Conservation (phyloP, 2,888 invertebrate genomes). For the Heliconius aoede region DNA sequence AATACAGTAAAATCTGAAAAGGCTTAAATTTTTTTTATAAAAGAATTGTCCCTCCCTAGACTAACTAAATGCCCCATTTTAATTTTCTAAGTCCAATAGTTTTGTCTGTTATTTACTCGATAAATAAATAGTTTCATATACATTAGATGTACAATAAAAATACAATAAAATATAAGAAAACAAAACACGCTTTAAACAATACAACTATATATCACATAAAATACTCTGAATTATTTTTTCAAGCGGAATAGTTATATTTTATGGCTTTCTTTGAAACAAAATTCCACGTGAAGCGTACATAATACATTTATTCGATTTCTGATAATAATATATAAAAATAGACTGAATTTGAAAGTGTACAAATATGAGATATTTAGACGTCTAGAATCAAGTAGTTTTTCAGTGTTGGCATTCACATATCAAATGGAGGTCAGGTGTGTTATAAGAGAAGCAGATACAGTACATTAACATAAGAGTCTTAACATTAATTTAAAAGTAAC, state of each 20-base stretch:
- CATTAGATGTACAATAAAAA: not conserved
- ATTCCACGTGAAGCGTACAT: slow-evolving; percentile 9
- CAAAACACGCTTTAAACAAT: not conserved
- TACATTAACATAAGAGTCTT: not conserved
- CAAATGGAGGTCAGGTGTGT: slow-evolving; percentile 1
- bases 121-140: not conserved
- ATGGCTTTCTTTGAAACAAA: slow-evolving; percentile 32
- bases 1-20: too few relatives aligned
- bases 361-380: slow-evolving; percentile 15
- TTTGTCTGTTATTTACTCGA: not conserved
- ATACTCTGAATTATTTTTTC: slow-evolving; percentile 28
- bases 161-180: not conserved
- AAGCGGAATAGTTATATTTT: slow-evolving; percentile 35
- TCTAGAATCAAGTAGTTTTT: slow-evolving; percentile 1
- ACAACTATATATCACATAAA: slow-evolving; percentile 6
- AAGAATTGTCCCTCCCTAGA: too few relatives aligned
- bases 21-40: too few relatives aligned
- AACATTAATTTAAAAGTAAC: not conserved
- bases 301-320: not conserved
- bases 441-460: not conserved
- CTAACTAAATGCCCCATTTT: not conserved
- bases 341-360: slow-evolving; percentile 20
- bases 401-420: not conserved
- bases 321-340: slow-evolving; percentile 5
- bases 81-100: not conserved